Evolutionary conservation across 2,888 invertebrate genomes (phyloP).

Genomic region (Drosophila eohydei): DNA sequence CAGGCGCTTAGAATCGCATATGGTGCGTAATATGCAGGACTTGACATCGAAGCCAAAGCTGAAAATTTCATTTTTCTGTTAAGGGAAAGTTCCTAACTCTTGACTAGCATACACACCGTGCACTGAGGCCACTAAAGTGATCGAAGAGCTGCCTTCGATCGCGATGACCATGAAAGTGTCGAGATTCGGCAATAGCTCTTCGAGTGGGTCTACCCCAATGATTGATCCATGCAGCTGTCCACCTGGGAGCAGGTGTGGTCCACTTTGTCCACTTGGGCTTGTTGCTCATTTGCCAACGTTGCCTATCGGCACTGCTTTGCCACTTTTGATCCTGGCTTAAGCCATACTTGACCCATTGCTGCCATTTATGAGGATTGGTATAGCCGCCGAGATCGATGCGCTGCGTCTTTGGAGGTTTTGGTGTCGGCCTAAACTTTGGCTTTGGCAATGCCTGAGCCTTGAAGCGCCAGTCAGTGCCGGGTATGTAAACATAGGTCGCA

Average conservation of each 20-base stretch:
- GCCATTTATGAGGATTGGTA: conserved; percentile 67
- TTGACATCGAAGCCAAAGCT: conserved; percentile 80
- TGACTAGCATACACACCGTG: conserved; percentile 59
- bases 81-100: not conserved
- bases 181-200: not conserved
- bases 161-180: conserved; percentile 75
- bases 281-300: conserved; percentile 18
- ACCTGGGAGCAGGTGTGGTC: conserved; percentile 62
- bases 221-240: conserved; percentile 44
- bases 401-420: conserved; percentile 51
- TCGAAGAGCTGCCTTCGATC: conserved; percentile 81
- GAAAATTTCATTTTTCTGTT: not conserved
- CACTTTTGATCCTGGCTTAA: conserved; percentile 44
- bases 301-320: conserved; percentile 14
- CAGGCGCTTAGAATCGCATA: conserved; percentile 88
- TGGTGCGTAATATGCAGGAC: conserved; percentile 88
- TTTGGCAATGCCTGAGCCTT: conserved; percentile 70
- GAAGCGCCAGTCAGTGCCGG: conserved; percentile 77
- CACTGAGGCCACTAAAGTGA: conserved; percentile 71
- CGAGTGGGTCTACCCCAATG: conserved; percentile 9
- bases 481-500: conserved; percentile 70
- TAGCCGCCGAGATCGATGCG: conserved; percentile 61
- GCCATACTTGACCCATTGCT: conserved; percentile 63
- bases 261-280: conserved; percentile 61
- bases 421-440: conserved; percentile 16